phyloP scores from a whole-genome alignment of 92 coral and sea anemone species.

The Plumapathes pennacea region DNA sequence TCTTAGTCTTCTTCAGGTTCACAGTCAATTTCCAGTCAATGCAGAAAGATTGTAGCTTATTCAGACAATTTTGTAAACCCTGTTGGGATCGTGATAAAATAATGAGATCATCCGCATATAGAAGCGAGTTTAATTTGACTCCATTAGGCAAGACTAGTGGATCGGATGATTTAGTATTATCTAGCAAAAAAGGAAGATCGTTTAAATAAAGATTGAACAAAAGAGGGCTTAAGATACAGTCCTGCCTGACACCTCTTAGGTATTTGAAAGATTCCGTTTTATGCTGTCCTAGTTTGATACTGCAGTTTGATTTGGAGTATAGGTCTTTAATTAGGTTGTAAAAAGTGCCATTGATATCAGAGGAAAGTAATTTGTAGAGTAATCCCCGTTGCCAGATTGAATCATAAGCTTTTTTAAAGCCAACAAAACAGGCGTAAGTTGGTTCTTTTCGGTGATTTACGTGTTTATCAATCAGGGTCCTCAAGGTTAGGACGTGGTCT shows the following conservation, averaged over 20 bases:
- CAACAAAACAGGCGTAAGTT: conserved; percentile 40
- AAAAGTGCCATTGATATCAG: conserved; percentile 13
- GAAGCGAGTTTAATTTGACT: conserved; percentile 7
- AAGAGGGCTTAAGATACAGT: conserved; percentile 8
- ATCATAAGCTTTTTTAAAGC: conserved; percentile 51
- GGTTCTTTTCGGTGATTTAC: conserved; percentile 10
- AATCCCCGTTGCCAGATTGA: conserved; percentile 44
- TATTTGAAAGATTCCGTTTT: conserved; percentile 1
- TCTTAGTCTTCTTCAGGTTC: conserved; percentile 8
- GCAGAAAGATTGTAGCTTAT: not conserved
- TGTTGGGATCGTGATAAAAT: conserved; percentile 17
- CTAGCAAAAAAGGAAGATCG: not conserved
- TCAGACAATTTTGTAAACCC: conserved; percentile 23
- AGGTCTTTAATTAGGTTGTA: conserved; percentile 33
- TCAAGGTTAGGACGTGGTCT: conserved; percentile 37
- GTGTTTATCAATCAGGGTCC: conserved; percentile 31
- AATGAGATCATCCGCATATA: conserved; percentile 35
- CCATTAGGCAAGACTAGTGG: conserved; percentile 16
- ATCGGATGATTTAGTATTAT: conserved; percentile 3
- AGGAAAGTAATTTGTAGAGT: conserved; percentile 1
- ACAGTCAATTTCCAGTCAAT: conserved; percentile 11
- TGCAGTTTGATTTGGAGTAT: conserved; percentile 13
- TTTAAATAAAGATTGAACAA: conserved; percentile 10
- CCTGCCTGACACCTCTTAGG: conserved; percentile 6
- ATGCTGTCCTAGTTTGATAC: not conserved